Evolutionary conservation across 1,140 invertebrate species (phyloP).

Genomic region (Drosophila bocqueti): DNA sequence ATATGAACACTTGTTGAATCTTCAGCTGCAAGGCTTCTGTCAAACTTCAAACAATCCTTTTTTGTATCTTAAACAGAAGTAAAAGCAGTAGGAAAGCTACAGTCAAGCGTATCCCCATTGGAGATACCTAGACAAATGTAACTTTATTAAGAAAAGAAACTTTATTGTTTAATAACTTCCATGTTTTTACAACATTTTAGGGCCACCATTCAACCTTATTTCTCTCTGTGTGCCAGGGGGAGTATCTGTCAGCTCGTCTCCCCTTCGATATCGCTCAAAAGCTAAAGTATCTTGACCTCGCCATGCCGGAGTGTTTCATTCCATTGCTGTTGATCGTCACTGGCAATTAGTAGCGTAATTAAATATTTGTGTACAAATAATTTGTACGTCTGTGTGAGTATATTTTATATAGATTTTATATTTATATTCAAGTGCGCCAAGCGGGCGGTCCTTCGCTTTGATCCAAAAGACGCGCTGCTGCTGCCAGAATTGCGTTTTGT

Average conservation of each 20-base stretch:
- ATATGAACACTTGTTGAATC: too few species aligned
- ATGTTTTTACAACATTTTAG: neutral
- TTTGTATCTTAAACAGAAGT: neutral
- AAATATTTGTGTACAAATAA: slow-evolving; percentile 74
- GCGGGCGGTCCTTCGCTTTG: slow-evolving; percentile 44
- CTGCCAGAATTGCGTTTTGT: slow-evolving; percentile 40
- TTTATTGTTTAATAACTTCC: neutral
- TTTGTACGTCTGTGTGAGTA: slow-evolving; percentile 32
- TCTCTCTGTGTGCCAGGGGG: slow-evolving; percentile 13
- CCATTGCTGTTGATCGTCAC: slow-evolving; percentile 38
- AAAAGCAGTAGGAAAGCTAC: neutral
- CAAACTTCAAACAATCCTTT: neutral
- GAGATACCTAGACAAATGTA: too few species aligned
- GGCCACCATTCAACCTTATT: neutral
- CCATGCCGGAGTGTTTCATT: slow-evolving; percentile 34
- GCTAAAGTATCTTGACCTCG: slow-evolving; percentile 71
- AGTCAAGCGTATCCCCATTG: too few species aligned
- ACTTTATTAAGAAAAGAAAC: neutral
- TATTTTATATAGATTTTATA: slow-evolving; percentile 53
- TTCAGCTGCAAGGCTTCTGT: neutral
- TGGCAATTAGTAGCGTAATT: slow-evolving; percentile 81
- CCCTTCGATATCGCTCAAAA: slow-evolving; percentile 22
- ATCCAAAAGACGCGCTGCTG: slow-evolving; percentile 25
- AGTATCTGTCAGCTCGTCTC: slow-evolving; percentile 25
- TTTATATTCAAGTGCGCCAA: slow-evolving; percentile 51